These are phyloP conservation scores for Palythoa grandiflora DNA, from an alignment of 92 coral and sea anemone species.

Conservation along the genomic window DNA sequence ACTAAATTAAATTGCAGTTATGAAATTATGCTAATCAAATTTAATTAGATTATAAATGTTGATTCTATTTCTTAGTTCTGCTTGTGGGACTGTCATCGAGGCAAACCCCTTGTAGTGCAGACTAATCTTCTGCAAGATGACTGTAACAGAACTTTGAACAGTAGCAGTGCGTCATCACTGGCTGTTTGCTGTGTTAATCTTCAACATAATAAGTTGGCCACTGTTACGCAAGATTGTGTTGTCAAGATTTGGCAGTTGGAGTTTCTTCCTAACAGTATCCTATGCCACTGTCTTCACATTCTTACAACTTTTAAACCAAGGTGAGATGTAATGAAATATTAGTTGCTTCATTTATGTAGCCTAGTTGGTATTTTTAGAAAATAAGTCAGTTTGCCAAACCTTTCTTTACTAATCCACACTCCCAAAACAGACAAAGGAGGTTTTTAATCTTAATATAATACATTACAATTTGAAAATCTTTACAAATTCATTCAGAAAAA, in stretches of 20 bases:
- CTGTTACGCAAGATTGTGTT: conserved; percentile 86
- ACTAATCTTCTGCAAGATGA: conserved; percentile 59
- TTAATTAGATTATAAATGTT: background rate
- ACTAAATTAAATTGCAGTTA: too few relatives aligned
- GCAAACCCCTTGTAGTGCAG: conserved; percentile 66
- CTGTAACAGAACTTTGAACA: conserved; percentile 4
- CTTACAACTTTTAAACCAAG: conserved; percentile 85
- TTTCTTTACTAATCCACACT: too few relatives aligned
- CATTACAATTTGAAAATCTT: too few relatives aligned
- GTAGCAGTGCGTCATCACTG: conserved; percentile 47
- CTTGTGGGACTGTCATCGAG: conserved; percentile 78
- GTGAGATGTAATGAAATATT: conserved; percentile 26
- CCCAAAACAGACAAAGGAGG: too few relatives aligned
- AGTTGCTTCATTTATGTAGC: too few relatives aligned
- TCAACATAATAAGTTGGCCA: conserved; percentile 80
- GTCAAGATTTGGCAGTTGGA: conserved; percentile 86
- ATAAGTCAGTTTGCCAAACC: too few relatives aligned
- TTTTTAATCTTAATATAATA: too few relatives aligned
- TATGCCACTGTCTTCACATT: conserved; percentile 79
- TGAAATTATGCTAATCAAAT: background rate
- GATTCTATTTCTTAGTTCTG: conserved; percentile 61
- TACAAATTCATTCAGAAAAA: too few relatives aligned
- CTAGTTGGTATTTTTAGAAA: too few relatives aligned
- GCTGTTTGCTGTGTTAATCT: conserved; percentile 82
- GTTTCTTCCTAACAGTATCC: conserved; percentile 59